These are phyloP conservation scores for Danio kyathit DNA, from an alignment of 2,797 vertebrate genomes.

Conservation along the genomic window DNA sequence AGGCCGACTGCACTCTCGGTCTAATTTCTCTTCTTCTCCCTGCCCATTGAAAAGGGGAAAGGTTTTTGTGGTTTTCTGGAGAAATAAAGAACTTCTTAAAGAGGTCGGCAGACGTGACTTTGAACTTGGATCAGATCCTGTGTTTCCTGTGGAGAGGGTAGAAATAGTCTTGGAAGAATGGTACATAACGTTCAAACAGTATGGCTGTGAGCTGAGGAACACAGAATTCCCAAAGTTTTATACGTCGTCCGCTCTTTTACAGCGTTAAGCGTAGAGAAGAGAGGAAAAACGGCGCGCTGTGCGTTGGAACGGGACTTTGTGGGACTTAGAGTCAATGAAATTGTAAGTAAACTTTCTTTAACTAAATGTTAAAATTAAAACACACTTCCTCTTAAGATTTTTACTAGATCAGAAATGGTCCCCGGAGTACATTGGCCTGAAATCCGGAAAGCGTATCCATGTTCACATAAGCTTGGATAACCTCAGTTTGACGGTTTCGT, in stretches of 20 bases:
- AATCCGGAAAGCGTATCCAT: conserved; percentile 1
- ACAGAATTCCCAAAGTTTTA: conserved; percentile 67
- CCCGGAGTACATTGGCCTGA: background rate
- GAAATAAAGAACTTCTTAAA: conserved; percentile 92
- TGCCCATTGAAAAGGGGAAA: conserved; percentile 61
- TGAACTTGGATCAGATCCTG: conserved; percentile 98
- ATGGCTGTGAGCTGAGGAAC: conserved; percentile 73
- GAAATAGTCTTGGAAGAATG: conserved; percentile 84
- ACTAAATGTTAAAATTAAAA: conserved; percentile 57
- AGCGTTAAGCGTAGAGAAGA: conserved; percentile 61
- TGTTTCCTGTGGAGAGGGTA: conserved; percentile 90
- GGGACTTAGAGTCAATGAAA: conserved; percentile 66
- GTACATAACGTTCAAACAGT: conserved; percentile 76
- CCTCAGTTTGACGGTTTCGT: background rate
- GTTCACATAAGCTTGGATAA: conserved; percentile 6
- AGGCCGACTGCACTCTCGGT: conserved; percentile 49
- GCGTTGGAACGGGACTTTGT: conserved; percentile 57
- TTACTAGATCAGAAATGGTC: conserved; percentile 18
- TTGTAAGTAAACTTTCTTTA: conserved; percentile 79
- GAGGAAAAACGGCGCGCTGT: conserved; percentile 52
- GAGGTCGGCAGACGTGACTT: conserved; percentile 92
- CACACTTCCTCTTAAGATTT: conserved; percentile 46
- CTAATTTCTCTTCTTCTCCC: conserved; percentile 44
- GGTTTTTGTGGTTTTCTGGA: conserved; percentile 81
- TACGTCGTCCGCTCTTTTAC: conserved; percentile 65